phyloP scores from a whole-genome alignment of 2,113 vertebrate genomes.

The Labeo rohita region DNA sequence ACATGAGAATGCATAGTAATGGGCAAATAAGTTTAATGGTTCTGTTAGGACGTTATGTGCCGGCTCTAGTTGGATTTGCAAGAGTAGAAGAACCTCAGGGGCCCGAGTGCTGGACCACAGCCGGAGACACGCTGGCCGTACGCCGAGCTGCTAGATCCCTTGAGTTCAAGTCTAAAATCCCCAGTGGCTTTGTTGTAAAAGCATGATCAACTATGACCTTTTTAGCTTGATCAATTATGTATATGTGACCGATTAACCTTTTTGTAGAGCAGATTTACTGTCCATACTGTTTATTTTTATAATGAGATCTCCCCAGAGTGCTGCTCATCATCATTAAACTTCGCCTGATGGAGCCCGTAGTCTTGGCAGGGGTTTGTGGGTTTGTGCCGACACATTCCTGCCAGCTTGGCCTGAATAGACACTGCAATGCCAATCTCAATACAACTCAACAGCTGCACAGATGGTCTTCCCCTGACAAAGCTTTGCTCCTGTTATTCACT shows the following conservation, averaged over 20 bases:
- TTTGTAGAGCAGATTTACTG: slow-evolving; percentile 54
- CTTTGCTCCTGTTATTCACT: slow-evolving; percentile 19
- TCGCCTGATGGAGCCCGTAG: slow-evolving; percentile 56
- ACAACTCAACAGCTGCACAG: slow-evolving; percentile 28
- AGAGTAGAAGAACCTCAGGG: not conserved
- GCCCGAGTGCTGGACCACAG: not conserved
- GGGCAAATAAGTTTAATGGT: not conserved
- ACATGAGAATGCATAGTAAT: slow-evolving; percentile 18
- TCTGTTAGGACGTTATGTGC: slow-evolving; percentile 3
- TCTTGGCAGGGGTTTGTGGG: slow-evolving; percentile 51
- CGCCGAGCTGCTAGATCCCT: slow-evolving; percentile 20
- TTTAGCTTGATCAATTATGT: slow-evolving; percentile 61
- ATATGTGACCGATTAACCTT: slow-evolving; percentile 48
- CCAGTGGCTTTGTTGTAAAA: slow-evolving; percentile 44
- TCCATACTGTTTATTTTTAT: slow-evolving; percentile 60
- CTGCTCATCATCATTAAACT: slow-evolving; percentile 60
- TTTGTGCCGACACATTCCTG: slow-evolving; percentile 38
- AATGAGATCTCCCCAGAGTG: slow-evolving; percentile 59
- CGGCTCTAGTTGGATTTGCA: not conserved
- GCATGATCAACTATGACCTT: slow-evolving; percentile 52
- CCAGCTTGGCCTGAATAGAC: slow-evolving; percentile 29
- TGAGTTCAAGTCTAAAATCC: not conserved
- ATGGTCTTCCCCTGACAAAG: slow-evolving; percentile 23
- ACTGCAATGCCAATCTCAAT: slow-evolving; percentile 33
- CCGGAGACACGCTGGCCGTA: slow-evolving; percentile 7